Percentiles rank a stretch among this genome's conserved stretches.
phyloP scores from a whole-genome alignment of 2,888 invertebrate genomes.

The Cerastis rubricosa region DNA sequence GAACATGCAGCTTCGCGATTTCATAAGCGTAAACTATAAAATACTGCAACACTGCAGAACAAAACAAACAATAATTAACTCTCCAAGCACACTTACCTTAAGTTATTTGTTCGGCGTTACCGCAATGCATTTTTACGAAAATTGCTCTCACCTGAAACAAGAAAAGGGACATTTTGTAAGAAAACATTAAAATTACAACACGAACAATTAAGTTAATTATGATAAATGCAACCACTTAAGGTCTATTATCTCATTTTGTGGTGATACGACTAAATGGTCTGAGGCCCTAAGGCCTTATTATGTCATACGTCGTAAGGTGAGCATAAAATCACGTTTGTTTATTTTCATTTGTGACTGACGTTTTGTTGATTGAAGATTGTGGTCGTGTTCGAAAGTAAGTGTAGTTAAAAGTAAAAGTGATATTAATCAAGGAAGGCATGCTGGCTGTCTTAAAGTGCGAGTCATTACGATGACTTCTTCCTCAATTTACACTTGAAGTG shows the following conservation, averaged over 20 bases:
- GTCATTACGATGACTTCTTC: conserved; percentile 8
- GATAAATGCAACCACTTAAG: conserved; percentile 60
- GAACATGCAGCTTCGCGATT: neutral
- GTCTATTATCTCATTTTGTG: conserved; percentile 62
- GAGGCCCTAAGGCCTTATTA: conserved; percentile 44
- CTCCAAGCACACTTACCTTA: conserved; percentile 73
- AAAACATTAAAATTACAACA: conserved; percentile 64
- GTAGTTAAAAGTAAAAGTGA: conserved; percentile 58
- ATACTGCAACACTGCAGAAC: neutral
- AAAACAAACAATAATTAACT: conserved; percentile 2
- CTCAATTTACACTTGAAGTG: neutral
- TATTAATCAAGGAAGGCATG: conserved; percentile 27
- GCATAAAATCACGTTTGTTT: conserved; percentile 43
- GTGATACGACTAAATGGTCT: conserved; percentile 45
- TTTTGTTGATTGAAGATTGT: conserved; percentile 39
- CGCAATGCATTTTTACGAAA: conserved; percentile 83
- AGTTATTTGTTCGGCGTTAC: conserved; percentile 82
- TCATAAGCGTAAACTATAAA: neutral
- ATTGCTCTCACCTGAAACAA: conserved; percentile 87
- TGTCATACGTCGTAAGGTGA: conserved; percentile 36
- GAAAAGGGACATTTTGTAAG: conserved; percentile 64
- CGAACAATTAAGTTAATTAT: conserved; percentile 66
- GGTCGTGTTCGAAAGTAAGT: conserved; percentile 34
- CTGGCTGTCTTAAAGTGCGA: conserved; percentile 10
- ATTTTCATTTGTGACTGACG: conserved; percentile 37